phyloP scores from a whole-genome alignment of 2,797 vertebrate genomes.

The Vireo griseus region DNA sequence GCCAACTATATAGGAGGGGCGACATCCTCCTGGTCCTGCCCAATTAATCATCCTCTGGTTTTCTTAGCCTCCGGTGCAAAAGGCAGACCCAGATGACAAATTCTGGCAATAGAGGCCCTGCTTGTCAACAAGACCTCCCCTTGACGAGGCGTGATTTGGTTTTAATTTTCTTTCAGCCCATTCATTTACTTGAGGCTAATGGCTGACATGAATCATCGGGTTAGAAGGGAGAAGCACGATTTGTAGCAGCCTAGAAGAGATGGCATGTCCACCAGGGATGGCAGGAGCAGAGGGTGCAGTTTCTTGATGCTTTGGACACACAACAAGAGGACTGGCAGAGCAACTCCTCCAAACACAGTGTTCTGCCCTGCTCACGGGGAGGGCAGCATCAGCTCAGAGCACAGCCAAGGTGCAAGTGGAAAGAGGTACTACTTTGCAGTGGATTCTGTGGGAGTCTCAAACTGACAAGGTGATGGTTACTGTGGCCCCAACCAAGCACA shows the following conservation, averaged over 20 bases:
- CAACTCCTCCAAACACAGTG: not conserved
- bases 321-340: not conserved
- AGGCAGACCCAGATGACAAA: conserved; percentile 29
- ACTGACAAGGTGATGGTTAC: not conserved
- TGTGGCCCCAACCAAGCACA: not conserved
- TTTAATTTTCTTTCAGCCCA: conserved; percentile 14
- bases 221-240: not conserved
- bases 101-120: not conserved
- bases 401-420: not conserved
- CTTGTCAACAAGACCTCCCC: not conserved
- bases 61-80: not conserved
- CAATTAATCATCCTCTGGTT: not conserved
- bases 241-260: not conserved
- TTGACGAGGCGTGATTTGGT: not conserved
- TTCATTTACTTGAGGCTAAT: conserved; percentile 12
- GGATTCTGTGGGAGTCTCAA: not conserved
- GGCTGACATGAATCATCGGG: not conserved
- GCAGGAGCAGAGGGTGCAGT: not conserved
- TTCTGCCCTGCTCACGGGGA: not conserved
- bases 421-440: not conserved
- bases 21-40: not conserved
- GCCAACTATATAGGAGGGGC: not conserved
- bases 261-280: not conserved
- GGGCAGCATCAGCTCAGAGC: not conserved
- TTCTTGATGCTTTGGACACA: not conserved